Percentiles rank a stretch among this genome's conserved stretches.
These are phyloP conservation scores for Tokudaia tokunoshimensis DNA, from an alignment of 2,797 vertebrate species.

Conservation along the genomic window DNA sequence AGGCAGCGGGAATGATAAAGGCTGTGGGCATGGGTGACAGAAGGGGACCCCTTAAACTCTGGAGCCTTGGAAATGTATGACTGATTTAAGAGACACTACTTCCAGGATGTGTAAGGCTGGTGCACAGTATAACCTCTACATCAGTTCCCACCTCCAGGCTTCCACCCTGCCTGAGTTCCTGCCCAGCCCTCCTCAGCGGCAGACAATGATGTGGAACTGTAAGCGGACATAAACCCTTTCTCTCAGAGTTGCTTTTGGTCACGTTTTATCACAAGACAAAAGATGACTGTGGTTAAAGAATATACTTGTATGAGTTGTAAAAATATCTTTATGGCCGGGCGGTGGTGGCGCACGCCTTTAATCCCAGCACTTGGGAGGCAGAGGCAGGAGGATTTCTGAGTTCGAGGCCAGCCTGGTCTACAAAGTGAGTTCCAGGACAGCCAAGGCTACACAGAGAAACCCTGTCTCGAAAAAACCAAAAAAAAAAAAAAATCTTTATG, in stretches of 20 bases:
- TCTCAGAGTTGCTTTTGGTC: neutral
- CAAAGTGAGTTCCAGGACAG: too few species aligned
- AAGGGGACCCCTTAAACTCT: neutral
- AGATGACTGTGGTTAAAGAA: neutral
- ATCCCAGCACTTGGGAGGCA: too few species aligned
- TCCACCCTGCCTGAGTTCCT: neutral
- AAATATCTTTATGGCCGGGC: neutral
- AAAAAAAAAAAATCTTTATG: too few species aligned
- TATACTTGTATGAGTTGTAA: neutral
- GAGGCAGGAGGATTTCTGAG: too few species aligned
- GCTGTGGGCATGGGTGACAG: neutral
- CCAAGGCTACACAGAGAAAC: too few species aligned
- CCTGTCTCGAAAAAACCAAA: too few species aligned
- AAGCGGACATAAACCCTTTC: neutral
- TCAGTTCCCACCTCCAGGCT: neutral
- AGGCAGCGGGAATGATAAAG: neutral
- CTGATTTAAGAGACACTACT: neutral
- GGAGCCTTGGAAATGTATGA: neutral
- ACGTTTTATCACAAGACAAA: neutral
- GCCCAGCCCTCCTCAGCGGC: neutral
- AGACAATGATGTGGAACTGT: neutral
- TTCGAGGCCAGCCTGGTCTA: too few species aligned
- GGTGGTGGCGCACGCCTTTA: too few species aligned
- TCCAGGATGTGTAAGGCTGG: neutral
- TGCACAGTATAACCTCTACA: neutral